phyloP scores from a whole-genome alignment of 2,797 vertebrate genomes.

The Botia almorhae region DNA sequence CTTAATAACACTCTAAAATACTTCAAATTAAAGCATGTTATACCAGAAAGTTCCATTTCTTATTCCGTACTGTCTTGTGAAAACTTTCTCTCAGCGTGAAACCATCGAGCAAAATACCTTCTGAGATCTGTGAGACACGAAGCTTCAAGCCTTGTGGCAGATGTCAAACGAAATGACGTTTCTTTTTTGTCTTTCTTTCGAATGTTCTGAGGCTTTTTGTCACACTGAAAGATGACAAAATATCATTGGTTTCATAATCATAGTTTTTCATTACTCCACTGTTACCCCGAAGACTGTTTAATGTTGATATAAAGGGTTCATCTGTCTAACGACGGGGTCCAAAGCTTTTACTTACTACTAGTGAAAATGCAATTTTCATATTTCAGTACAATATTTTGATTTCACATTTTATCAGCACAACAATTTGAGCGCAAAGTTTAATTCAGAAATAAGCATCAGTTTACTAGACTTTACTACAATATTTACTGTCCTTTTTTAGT shows the following conservation, averaged over 20 bases:
- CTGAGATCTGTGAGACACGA: background rate
- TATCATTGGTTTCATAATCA: background rate
- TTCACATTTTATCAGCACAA: too few relatives aligned
- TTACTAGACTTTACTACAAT: too few relatives aligned
- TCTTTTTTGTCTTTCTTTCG: background rate
- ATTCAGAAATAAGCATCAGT: too few relatives aligned
- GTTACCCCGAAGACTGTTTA: too few relatives aligned
- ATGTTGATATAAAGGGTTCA: too few relatives aligned
- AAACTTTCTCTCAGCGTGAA: background rate
- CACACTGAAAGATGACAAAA: background rate
- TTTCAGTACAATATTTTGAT: too few relatives aligned
- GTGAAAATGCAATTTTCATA: too few relatives aligned
- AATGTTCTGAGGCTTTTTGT: background rate
- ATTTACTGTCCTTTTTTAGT: too few relatives aligned
- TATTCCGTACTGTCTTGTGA: background rate
- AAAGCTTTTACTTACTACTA: too few relatives aligned
- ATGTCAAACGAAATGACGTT: conserved; percentile 13
- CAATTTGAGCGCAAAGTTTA: too few relatives aligned
- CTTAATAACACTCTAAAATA: conserved; percentile 40
- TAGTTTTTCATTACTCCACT: too few relatives aligned
- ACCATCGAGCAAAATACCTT: background rate
- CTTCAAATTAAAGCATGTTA: conserved; percentile 36
- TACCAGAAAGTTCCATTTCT: conserved; percentile 20
- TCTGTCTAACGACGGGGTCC: too few relatives aligned
- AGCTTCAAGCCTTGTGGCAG: background rate